Evolutionary conservation across 2,797 vertebrate genomes (phyloP).

Genomic region (Intellagama lesueurii): DNA sequence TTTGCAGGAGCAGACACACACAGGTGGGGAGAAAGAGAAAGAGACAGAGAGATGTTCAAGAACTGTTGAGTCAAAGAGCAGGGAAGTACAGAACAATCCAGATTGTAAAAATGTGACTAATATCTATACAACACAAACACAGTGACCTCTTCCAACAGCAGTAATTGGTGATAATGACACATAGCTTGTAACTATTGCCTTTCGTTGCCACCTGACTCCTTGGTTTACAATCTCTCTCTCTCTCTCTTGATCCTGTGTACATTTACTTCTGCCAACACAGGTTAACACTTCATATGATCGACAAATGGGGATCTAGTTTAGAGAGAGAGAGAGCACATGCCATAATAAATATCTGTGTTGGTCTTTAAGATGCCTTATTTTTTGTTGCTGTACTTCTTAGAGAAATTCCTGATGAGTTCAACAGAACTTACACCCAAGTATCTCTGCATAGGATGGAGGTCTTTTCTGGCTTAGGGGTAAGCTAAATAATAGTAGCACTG

Average conservation of each 20-base stretch:
- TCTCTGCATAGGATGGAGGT: not conserved
- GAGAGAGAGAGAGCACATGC: not conserved
- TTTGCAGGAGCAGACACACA: not conserved
- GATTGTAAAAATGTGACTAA: not conserved
- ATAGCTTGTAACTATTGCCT: not conserved
- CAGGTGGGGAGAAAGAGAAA: not conserved
- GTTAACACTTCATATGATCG: not conserved
- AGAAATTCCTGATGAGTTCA: not conserved
- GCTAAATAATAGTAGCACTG: not conserved
- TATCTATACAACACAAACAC: not conserved
- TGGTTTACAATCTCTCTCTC: not conserved
- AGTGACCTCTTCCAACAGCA: no score
- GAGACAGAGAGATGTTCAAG: not conserved
- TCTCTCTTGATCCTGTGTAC: not conserved
- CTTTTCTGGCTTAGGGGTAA: not conserved
- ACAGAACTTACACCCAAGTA: not conserved
- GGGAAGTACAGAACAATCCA: not conserved
- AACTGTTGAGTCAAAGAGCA: not conserved
- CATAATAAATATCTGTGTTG: not conserved
- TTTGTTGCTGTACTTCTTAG: not conserved
- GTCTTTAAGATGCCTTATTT: not conserved
- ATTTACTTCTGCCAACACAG: not conserved
- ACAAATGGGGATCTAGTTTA: not conserved
- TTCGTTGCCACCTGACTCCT: not conserved
- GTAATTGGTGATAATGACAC: no score